Evolutionary conservation across 2,797 vertebrate species (phyloP).

Genomic region (Schizopygopsis pylzovi): DNA sequence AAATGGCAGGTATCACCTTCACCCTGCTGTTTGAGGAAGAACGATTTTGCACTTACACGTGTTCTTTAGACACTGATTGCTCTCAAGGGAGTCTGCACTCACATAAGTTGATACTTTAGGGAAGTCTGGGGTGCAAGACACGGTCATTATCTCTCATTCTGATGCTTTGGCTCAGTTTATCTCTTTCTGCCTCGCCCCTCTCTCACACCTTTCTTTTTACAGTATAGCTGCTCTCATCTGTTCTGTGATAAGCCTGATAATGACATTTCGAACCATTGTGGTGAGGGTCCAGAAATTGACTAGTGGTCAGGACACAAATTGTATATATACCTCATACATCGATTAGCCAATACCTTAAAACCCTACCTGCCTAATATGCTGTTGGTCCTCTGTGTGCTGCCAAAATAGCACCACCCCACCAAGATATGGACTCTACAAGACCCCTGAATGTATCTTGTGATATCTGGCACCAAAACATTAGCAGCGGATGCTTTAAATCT

Average conservation of each 20-base stretch:
- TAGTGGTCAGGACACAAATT: conserved; percentile 1
- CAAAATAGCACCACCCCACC: not conserved
- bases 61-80: conserved; percentile 55
- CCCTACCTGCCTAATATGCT: not conserved
- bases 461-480: not conserved
- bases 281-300: not conserved
- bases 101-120: conserved; percentile 30
- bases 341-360: not conserved
- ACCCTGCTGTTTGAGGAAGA: conserved; percentile 48
- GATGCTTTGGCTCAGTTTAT: conserved; percentile 26
- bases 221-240: conserved; percentile 22
- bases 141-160: conserved; percentile 39
- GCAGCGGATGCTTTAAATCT: not conserved
- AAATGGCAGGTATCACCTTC: conserved; percentile 46
- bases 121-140: conserved; percentile 40
- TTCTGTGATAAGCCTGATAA: conserved; percentile 32
- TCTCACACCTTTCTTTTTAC: not conserved
- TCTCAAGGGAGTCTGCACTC: conserved; percentile 34
- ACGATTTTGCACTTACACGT: conserved; percentile 50
- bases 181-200: not conserved
- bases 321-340: too few relatives aligned
- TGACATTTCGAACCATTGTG: conserved; percentile 32
- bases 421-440: not conserved
- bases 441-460: not conserved
- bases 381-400: not conserved